These are phyloP conservation scores for Laticauda colubrina DNA, from an alignment of 2,113 vertebrate genomes.

Conservation along the genomic window DNA sequence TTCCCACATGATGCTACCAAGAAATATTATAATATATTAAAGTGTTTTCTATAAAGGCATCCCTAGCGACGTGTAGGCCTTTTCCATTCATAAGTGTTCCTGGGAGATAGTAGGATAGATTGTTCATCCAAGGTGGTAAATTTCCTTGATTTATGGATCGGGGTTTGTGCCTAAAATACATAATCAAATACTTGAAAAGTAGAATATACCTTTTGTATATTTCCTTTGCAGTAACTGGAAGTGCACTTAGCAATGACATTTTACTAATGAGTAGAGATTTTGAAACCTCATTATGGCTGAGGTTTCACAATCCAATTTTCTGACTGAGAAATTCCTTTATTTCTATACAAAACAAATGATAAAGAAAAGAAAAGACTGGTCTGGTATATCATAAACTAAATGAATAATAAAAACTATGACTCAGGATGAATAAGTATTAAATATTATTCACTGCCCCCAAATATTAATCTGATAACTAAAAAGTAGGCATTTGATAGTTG, in stretches of 20 bases:
- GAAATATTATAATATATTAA: background rate
- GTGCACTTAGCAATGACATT: background rate
- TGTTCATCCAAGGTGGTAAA: background rate
- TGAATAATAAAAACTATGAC: background rate
- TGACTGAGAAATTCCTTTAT: background rate
- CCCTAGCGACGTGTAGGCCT: background rate
- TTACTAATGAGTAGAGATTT: background rate
- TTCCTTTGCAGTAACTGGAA: background rate
- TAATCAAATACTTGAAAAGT: background rate
- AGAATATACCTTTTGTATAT: background rate
- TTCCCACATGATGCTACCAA: background rate
- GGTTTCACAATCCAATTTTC: background rate
- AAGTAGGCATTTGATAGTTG: background rate
- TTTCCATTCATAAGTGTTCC: background rate
- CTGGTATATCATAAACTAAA: background rate
- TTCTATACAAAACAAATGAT: background rate
- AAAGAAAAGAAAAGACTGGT: background rate
- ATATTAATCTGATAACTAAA: background rate
- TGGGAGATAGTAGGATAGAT: background rate
- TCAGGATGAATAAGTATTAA: background rate
- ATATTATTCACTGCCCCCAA: background rate
- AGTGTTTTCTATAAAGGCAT: background rate
- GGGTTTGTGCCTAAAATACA: background rate
- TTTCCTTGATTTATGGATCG: background rate
- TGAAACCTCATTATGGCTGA: background rate